Evolutionary conservation across 2,888 invertebrate species (phyloP).

Genomic region (Hypsopygia costalis): DNA sequence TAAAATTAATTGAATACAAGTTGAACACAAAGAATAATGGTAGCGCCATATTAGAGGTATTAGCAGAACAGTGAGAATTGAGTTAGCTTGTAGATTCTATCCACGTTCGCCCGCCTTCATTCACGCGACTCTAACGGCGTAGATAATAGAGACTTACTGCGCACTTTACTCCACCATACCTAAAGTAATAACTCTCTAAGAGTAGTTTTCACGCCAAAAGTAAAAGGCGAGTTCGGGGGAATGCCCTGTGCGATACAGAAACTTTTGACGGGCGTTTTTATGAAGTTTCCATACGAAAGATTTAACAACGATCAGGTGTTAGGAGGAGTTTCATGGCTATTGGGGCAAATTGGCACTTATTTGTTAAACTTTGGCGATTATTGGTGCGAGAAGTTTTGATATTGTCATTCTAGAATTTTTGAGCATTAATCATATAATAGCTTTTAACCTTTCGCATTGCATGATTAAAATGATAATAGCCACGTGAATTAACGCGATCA

Average conservation of each 20-base stretch:
- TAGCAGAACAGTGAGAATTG: conserved; percentile 48
- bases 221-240: conserved; percentile 35
- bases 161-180: conserved; percentile 71
- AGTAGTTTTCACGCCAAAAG: conserved; percentile 59
- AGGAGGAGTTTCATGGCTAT: conserved; percentile 16
- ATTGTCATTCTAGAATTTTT: too few relatives aligned
- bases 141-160: conserved; percentile 79
- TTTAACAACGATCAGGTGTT: conserved; percentile 29
- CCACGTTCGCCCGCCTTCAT: conserved; percentile 73
- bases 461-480: too few relatives aligned
- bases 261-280: conserved; percentile 35
- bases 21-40: conserved; percentile 23
- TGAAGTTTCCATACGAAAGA: conserved; percentile 31
- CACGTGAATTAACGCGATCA: too few relatives aligned
- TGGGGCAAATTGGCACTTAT: not conserved
- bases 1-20: conserved; percentile 25
- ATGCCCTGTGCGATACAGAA: conserved; percentile 41
- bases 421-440: too few relatives aligned
- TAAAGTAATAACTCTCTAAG: conserved; percentile 64
- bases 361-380: conserved; percentile 5
- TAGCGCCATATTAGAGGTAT: conserved; percentile 24
- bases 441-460: too few relatives aligned
- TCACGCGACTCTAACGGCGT: conserved; percentile 75
- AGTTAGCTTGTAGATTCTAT: conserved; percentile 64
- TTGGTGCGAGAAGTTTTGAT: not conserved